These are phyloP conservation scores for Eubasilissa regina DNA, from an alignment of 1,140 invertebrate genomes.

Conservation along the genomic window DNA sequence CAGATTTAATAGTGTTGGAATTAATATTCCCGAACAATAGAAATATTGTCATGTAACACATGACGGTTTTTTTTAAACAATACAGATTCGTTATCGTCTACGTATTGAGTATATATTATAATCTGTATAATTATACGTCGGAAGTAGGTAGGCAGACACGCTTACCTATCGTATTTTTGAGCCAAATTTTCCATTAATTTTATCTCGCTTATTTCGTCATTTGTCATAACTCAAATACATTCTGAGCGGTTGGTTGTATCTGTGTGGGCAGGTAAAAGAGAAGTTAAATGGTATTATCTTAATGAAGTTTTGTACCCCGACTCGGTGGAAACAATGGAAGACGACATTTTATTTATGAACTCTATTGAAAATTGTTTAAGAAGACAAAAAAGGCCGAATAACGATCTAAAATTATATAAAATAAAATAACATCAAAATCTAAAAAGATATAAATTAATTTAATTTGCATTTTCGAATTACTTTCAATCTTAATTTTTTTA, in stretches of 20 bases:
- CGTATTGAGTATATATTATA: too few species aligned
- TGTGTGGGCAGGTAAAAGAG: constrained; percentile 12
- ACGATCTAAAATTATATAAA: background rate
- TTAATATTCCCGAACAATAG: too few species aligned
- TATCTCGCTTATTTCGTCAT: constrained; percentile 24
- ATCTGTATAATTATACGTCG: too few species aligned
- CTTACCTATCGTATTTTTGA: background rate
- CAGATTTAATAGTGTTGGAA: too few species aligned
- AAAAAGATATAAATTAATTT: too few species aligned
- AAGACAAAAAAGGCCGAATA: constrained; percentile 12
- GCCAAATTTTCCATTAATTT: constrained; percentile 14
- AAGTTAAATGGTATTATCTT: constrained; percentile 11
- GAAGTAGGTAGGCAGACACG: too few species aligned
- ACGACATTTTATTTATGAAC: constrained; percentile 22
- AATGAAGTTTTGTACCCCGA: constrained; percentile 25
- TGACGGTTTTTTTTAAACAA: too few species aligned
- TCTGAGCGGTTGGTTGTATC: background rate
- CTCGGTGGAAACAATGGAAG: constrained; percentile 14
- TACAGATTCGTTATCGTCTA: too few species aligned
- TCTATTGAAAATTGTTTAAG: constrained; percentile 12
- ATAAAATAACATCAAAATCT: too few species aligned
- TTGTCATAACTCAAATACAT: constrained; percentile 33
- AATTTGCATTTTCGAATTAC: too few species aligned
- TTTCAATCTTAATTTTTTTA: too few species aligned
- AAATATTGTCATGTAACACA: too few species aligned